Conservation (phyloP, 2,113 vertebrate species). For the Saimiri boliviensis region DNA sequence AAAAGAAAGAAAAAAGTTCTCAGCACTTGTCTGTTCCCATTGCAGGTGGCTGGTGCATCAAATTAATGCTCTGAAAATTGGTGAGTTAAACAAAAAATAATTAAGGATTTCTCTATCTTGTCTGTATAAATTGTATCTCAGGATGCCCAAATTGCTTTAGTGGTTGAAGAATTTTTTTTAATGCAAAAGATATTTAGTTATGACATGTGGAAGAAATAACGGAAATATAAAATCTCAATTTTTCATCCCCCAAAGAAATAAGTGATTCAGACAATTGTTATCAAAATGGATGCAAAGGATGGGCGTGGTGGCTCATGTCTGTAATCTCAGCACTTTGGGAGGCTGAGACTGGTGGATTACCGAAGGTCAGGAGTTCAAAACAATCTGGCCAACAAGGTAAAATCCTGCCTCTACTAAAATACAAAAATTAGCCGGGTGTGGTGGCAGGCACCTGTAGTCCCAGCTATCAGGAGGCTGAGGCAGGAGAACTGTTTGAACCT, state of each 20-base stretch:
- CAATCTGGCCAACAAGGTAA: background rate
- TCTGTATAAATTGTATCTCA: background rate
- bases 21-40: background rate
- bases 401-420: no score
- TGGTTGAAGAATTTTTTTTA: background rate
- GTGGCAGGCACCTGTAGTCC: no score
- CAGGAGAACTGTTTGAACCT: no score
- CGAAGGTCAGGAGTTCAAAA: background rate
- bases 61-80: background rate
- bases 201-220: background rate
- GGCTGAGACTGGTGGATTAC: background rate
- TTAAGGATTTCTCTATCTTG: background rate
- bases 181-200: constrained; percentile 9
- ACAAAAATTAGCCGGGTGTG: no score
- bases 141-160: background rate
- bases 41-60: background rate
- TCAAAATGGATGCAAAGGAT: background rate
- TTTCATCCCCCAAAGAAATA: background rate
- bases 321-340: background rate
- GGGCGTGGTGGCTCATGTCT: background rate
- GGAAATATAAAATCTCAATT: background rate
- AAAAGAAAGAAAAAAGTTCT: background rate
- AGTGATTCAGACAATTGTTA: background rate
- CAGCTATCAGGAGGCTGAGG: no score
- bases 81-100: background rate